Percentiles rank a stretch among this genome's conserved stretches.
phyloP scores from a whole-genome alignment of 2,797 vertebrate genomes.

The Enteromius radiatus region DNA sequence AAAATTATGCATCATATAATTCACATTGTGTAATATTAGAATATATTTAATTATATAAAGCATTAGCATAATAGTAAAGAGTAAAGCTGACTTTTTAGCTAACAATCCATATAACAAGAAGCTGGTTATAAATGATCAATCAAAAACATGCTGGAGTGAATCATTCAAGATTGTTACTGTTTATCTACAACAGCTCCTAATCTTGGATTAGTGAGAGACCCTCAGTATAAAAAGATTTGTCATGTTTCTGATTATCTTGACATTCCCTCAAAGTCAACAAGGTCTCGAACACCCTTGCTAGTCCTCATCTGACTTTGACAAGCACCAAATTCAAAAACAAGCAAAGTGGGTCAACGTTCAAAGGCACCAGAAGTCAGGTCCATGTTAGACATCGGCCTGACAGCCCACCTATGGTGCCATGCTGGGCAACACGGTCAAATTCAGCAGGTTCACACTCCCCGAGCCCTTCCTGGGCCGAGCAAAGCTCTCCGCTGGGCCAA shows the following conservation, averaged over 20 bases:
- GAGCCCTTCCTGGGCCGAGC: slow-evolving; percentile 50
- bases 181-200: slow-evolving; percentile 15
- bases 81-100: neutral
- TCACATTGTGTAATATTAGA: neutral
- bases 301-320: slow-evolving; percentile 47
- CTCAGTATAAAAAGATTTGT: neutral
- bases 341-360: slow-evolving; percentile 58
- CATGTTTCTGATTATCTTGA: slow-evolving; percentile 34
- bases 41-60: neutral
- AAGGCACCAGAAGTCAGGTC: slow-evolving; percentile 62
- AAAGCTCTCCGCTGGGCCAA: slow-evolving; percentile 53
- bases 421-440: slow-evolving; percentile 58
- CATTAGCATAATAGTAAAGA: neutral
- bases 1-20: neutral
- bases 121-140: slow-evolving; percentile 18
- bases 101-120: slow-evolving; percentile 29
- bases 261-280: slow-evolving; percentile 38
- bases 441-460: slow-evolving; percentile 56
- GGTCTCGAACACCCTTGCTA: slow-evolving; percentile 37
- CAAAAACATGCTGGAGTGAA: neutral
- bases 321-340: slow-evolving; percentile 50
- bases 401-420: slow-evolving; percentile 55
- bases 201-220: slow-evolving; percentile 38
- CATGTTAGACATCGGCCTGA: slow-evolving; percentile 56
- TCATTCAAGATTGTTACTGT: neutral